These are phyloP conservation scores for Platygyra sinensis DNA, from an alignment of 64 coral and sea anemone genomes.

Conservation along the genomic window DNA sequence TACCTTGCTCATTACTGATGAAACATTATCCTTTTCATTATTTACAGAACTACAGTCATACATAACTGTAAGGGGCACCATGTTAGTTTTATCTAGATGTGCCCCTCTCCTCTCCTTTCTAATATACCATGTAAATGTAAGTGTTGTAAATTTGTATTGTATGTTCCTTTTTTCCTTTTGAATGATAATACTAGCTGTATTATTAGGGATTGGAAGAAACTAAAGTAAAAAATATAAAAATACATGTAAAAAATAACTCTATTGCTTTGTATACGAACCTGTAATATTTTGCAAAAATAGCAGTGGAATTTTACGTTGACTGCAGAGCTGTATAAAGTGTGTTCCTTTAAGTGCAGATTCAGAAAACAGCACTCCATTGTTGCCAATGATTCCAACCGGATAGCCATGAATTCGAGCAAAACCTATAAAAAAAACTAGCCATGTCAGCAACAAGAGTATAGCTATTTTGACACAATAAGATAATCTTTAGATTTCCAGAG, in stretches of 20 bases:
- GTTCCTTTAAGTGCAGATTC: slow-evolving; percentile 95
- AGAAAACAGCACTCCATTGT: slow-evolving; percentile 98
- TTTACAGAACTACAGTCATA: too few relatives aligned
- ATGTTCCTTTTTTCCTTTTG: too few relatives aligned
- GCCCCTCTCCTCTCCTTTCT: too few relatives aligned
- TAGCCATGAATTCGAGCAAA: slow-evolving; percentile 96
- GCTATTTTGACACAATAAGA: neutral
- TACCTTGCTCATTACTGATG: too few relatives aligned
- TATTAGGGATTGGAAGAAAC: too few relatives aligned
- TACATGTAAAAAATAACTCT: neutral
- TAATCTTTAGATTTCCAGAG: too few relatives aligned
- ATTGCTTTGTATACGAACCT: slow-evolving; percentile 30
- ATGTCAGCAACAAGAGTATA: neutral
- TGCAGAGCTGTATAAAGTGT: slow-evolving; percentile 96
- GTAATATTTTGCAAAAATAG: slow-evolving; percentile 98
- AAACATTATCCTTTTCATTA: too few relatives aligned
- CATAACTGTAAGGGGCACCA: too few relatives aligned
- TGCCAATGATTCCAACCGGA: slow-evolving; percentile 95
- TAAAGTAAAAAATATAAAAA: too few relatives aligned
- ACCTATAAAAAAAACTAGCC: slow-evolving; percentile 44
- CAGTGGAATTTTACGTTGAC: slow-evolving; percentile 93
- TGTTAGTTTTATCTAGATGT: too few relatives aligned
- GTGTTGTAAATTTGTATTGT: neutral
- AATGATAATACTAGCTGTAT: too few relatives aligned
- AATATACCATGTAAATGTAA: neutral